Base-by-base conservation (phyloP, 2,888 invertebrate species). In the Terebella lapidaria region DNA sequence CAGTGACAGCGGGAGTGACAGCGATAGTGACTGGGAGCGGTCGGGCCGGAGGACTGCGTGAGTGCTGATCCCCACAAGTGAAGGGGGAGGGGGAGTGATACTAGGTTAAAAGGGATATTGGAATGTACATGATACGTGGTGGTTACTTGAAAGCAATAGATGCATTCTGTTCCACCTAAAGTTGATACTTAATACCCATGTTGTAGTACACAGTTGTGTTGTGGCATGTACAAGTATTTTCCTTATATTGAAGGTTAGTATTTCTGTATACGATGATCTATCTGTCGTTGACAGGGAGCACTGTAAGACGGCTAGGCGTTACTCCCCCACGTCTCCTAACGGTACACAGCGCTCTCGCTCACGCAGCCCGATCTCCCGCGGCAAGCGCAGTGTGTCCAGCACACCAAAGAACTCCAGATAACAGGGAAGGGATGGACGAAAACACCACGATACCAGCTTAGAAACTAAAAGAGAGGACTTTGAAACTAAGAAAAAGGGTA, bases 361-460 rank as follows among this genome's bases (percentile, higher is more conserved):
- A 2, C 15, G 25, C 25, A 58, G 58, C 35, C 55, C 55, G 4
- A 20, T 29, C 4, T 55, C 55, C 4, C 22, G 2, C 30, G 69
- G 70, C 28, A 63, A 64, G 20, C 67, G 75, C 20, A 75, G 75
- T 52, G 69, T 73, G 27, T 74, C 74, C 24, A 73, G 72, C 64
- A 75, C 76, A 18, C 76, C 76, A 27, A 76, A 74, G 62, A 75
- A 74, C 67, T 73, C 65, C 30, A 71, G 74, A 64, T 74, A 71
- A 75, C 62, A 57, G 55, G 29, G 26, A n/a, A n/a, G 2, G 27
- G 27, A 4, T 2, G 26, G n/a, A 27, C 5, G 20, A 35, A 35
- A n/a, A 35, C 10, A 35, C n/a, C 10, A 35, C 42, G 42, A 35
- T n/a, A 35, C n/a, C n/a, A n/a, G n/a, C n/a, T n/a, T n/a, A n/a